Evolutionary conservation across 2,888 invertebrate genomes (phyloP).

Genomic region (Stenoptilia bipunctidactyla): DNA sequence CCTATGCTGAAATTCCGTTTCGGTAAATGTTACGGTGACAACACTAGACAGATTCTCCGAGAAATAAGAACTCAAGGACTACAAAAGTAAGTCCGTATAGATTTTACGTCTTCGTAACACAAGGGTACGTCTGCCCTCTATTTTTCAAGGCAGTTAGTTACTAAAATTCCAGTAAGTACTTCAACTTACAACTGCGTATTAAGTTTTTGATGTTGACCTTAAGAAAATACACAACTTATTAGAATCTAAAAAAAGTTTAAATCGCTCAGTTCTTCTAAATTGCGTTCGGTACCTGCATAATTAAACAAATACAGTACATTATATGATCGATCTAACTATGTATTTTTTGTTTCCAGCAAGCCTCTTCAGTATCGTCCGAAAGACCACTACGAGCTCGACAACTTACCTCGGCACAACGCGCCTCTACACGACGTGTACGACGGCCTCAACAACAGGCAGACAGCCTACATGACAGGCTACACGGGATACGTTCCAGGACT

Average conservation of each 20-base stretch:
- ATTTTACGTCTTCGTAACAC: too few relatives aligned
- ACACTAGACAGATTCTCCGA: slow-evolving; percentile 76
- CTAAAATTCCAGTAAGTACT: too few relatives aligned
- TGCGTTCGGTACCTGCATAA: too few relatives aligned
- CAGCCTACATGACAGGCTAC: slow-evolving; percentile 76
- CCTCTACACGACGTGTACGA: slow-evolving; percentile 56
- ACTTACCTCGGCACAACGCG: slow-evolving; percentile 31
- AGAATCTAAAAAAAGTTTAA: too few relatives aligned
- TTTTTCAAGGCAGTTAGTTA: too few relatives aligned
- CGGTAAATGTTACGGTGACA: slow-evolving; percentile 79
- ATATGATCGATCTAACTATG: too few relatives aligned
- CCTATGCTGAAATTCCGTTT: slow-evolving; percentile 79
- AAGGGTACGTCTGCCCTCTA: too few relatives aligned
- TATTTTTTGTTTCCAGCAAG: slow-evolving; percentile 50
- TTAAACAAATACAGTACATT: too few relatives aligned
- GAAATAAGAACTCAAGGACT: slow-evolving; percentile 64
- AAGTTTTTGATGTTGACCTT: too few relatives aligned
- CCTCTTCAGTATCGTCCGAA: slow-evolving; percentile 68
- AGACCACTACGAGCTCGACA: slow-evolving; percentile 56
- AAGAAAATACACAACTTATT: too few relatives aligned
- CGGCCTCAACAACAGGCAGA: slow-evolving; percentile 44
- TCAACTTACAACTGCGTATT: too few relatives aligned
- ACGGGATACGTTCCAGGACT: slow-evolving; percentile 81
- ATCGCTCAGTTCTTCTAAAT: too few relatives aligned
- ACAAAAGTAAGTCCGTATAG: slow-evolving; percentile 59